phyloP scores from a whole-genome alignment of 2,797 vertebrate species.

The Amniataba percoides region DNA sequence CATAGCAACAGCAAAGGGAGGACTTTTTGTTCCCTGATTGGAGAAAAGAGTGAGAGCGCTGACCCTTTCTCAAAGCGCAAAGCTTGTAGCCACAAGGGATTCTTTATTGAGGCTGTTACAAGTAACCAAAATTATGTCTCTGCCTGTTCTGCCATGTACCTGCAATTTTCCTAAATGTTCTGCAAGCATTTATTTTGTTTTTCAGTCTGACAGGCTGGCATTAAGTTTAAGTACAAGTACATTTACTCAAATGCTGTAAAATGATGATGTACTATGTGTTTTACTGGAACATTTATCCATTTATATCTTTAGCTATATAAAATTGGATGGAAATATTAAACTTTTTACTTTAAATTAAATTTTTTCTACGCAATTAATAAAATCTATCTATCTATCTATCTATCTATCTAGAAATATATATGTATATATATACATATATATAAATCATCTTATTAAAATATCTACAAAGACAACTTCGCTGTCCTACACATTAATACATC shows the following conservation, averaged over 20 bases:
- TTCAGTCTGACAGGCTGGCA: neutral
- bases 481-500: neutral
- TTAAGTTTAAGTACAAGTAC: too few species aligned
- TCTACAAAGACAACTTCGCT: too few species aligned
- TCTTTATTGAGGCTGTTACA: slow-evolving; percentile 10
- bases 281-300: too few species aligned
- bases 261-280: too few species aligned
- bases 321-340: neutral
- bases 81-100: neutral
- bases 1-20: slow-evolving; percentile 47
- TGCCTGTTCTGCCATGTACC: neutral
- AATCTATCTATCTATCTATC: too few species aligned
- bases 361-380: too few species aligned
- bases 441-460: too few species aligned
- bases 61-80: slow-evolving; percentile 12
- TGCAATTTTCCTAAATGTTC: neutral
- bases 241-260: too few species aligned
- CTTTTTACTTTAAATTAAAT: too few species aligned
- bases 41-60: slow-evolving; percentile 19
- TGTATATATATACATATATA: too few species aligned
- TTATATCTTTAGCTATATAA: too few species aligned
- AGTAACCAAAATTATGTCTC: slow-evolving; percentile 2
- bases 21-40: slow-evolving; percentile 5
- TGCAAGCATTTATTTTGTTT: neutral
- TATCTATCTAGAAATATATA: too few species aligned